Evolutionary conservation across 1,140 invertebrate genomes (phyloP), one percentile per base, ranked within the genome.

Genomic region (Carposina sasakii): DNA sequence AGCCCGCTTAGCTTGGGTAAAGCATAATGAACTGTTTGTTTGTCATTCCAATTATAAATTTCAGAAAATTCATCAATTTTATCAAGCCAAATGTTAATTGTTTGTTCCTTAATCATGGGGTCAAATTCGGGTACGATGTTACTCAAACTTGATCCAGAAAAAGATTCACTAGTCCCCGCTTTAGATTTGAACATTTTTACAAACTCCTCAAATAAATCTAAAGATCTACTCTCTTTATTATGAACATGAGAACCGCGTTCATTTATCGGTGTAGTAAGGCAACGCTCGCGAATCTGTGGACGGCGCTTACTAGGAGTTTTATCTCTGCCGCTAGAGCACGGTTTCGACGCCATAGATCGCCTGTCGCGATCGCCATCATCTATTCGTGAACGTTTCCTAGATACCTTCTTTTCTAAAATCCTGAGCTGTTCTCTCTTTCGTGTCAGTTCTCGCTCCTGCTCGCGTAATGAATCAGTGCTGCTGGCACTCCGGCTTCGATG

Each of bases 1-100:
- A 50, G 22, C 8, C 55, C 55, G 13, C 24, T 2, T n/a, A 48
- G 23, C 22, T 48, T 48, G 20, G 30, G 39, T 5, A 48, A 15
- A 1, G 47, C 15, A 30, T 21, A 48, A 37, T 48, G 34, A 5
- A 48, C 20, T 3, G 22, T 48, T 24, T 24, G 31, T 37, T 48
- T 48, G 8, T 48, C 47, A 24, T 48, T 20, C 47, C 47, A 48
- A 1, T 31, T 21, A 48, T 48, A 48, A 15, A 48, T 48, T 4
- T 12, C 5, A 10, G 36, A n/a, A 21, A 36, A 49, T 23, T 49
- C 47, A 28, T 49, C 33, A 5, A 49, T 37, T 15, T 49, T 49
- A 20, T 20, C 13, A 9, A 49, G 12, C 47, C 47, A 49, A n/a
- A 24, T n/a, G 15, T 49, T 17, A 2, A 49, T 28, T 13, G 10